Evolutionary conservation across 1,140 invertebrate genomes (phyloP).

Genomic region (Atta colombica): DNA sequence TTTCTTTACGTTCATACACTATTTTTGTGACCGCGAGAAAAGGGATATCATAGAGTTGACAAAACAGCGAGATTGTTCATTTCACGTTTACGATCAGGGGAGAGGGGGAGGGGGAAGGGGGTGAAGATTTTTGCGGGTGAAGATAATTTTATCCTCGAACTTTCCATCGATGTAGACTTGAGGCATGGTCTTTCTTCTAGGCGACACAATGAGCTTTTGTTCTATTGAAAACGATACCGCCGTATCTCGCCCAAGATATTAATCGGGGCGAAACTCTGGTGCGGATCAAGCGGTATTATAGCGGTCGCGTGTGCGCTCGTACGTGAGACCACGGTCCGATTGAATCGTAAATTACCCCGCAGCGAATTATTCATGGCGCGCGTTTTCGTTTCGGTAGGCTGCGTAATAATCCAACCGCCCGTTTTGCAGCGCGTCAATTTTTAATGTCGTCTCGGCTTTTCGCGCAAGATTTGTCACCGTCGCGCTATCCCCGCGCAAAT

Average conservation of each 20-base stretch:
- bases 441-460: conserved; percentile 34
- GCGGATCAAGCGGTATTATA: conserved; percentile 63
- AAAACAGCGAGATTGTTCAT: conserved; percentile 20
- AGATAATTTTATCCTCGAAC: conserved; percentile 31
- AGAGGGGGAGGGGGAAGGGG: too few relatives aligned
- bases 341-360: conserved; percentile 55
- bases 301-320: conserved; percentile 1
- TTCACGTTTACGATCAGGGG: conserved; percentile 42
- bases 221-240: conserved; percentile 66
- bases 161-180: conserved; percentile 35
- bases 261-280: conserved; percentile 63
- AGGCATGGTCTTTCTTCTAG: not conserved
- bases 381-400: conserved; percentile 41
- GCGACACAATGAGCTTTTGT: conserved; percentile 71
- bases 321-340: conserved; percentile 28
- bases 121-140: not conserved
- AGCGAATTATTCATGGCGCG: conserved; percentile 52
- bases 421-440: conserved; percentile 56
- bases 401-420: conserved; percentile 38
- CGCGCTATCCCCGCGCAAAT: not conserved
- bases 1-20: conserved; percentile 1
- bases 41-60: not conserved
- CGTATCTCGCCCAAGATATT: conserved; percentile 71
- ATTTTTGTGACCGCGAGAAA: conserved; percentile 18
- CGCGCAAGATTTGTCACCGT: conserved; percentile 45